phyloP scores from a whole-genome alignment of 2,113 vertebrate species.

The Talpa occidentalis region DNA sequence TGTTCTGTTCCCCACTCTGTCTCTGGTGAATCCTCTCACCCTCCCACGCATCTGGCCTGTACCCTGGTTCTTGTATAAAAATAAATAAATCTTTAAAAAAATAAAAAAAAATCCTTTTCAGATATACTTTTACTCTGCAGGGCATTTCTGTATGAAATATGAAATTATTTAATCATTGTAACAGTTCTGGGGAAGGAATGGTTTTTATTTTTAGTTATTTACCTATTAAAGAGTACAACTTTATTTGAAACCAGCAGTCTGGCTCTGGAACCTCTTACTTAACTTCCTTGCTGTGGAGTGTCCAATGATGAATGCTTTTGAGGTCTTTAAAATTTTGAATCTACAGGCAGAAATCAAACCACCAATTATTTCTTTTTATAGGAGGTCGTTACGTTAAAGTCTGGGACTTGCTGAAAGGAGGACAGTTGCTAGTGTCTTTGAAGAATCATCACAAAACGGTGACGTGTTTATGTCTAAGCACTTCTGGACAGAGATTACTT shows the following conservation, averaged over 20 bases:
- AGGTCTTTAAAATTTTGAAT: background rate
- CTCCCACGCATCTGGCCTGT: too few species aligned
- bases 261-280: background rate
- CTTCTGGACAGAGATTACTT: conserved; percentile 93
- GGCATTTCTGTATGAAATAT: background rate
- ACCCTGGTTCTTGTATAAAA: too few species aligned
- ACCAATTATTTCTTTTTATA: conserved; percentile 77
- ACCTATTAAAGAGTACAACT: too few species aligned
- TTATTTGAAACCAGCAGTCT: background rate
- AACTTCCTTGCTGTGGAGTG: background rate
- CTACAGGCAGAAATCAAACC: background rate
- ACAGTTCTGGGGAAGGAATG: background rate
- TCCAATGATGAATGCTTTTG: background rate
- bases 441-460: conserved; percentile 99
- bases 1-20: too few species aligned
- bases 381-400: conserved; percentile 96
- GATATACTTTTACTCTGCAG: background rate
- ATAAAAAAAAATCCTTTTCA: background rate
- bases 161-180: background rate
- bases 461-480: conserved; percentile 94
- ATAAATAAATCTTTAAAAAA: too few species aligned
- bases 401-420: conserved; percentile 97
- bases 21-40: too few species aligned
- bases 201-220: background rate
- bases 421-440: conserved; percentile 94